A percentile compares a stretch with the other conserved stretches of the same genome.
phyloP scores from a whole-genome alignment of 2,797 vertebrate genomes.

The Xiphorhynchus erythropygius region DNA sequence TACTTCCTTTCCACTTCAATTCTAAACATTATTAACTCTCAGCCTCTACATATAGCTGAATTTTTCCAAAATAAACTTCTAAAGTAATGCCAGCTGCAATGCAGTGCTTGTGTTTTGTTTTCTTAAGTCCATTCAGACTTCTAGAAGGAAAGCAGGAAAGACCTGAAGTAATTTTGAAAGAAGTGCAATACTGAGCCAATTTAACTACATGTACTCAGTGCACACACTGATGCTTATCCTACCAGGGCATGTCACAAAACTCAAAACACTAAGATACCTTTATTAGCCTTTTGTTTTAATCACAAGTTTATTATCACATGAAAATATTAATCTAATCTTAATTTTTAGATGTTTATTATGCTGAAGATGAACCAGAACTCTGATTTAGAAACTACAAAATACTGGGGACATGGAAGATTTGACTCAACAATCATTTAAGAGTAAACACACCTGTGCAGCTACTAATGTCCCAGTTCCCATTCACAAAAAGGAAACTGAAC shows the following conservation, averaged over 20 bases:
- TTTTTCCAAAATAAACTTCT: too few relatives aligned
- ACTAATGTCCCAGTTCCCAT: background rate
- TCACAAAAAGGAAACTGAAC: background rate
- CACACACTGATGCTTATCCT: background rate
- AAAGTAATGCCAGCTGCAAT: background rate
- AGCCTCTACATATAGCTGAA: too few relatives aligned
- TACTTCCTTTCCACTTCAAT: background rate
- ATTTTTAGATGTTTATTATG: background rate
- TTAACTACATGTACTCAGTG: background rate
- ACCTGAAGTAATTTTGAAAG: background rate
- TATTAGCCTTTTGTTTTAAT: background rate
- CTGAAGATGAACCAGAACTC: background rate
- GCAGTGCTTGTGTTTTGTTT: background rate
- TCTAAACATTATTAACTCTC: background rate
- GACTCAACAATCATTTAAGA: background rate
- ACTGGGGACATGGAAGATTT: background rate
- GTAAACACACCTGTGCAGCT: background rate
- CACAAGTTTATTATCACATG: background rate
- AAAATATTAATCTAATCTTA: background rate
- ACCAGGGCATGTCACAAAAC: background rate
- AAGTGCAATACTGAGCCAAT: background rate
- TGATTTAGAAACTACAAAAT: background rate
- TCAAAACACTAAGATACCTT: background rate
- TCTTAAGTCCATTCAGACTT: background rate
- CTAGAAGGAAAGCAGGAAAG: background rate